These are phyloP conservation scores for Amphiprion clarkii DNA, from an alignment of 2,797 vertebrate species.

Conservation along the genomic window DNA sequence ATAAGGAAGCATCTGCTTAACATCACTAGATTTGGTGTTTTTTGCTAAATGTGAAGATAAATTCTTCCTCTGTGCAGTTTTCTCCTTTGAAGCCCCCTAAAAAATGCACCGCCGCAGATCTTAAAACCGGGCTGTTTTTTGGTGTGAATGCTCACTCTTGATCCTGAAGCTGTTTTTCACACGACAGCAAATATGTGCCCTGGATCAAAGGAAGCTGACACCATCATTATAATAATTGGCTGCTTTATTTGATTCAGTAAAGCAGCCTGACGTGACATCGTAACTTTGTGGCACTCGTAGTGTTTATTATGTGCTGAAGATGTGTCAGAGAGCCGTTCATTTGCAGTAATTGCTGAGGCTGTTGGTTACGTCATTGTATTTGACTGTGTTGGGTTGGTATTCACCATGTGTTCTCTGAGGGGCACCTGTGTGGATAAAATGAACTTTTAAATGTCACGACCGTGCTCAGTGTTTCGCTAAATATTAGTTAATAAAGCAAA, in stretches of 20 bases:
- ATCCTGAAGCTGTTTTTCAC: slow-evolving; percentile 12
- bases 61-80: neutral
- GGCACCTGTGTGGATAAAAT: slow-evolving; percentile 12
- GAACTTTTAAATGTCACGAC: slow-evolving; percentile 48
- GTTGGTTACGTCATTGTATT: slow-evolving; percentile 7
- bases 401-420: neutral
- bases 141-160: neutral
- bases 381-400: neutral
- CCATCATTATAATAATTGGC: slow-evolving; percentile 28
- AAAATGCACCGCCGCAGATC: neutral
- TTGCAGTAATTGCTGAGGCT: slow-evolving; percentile 10
- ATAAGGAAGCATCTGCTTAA: neutral
- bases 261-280: slow-evolving; percentile 12
- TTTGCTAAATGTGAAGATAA: neutral
- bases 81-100: neutral
- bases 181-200: slow-evolving; percentile 16
- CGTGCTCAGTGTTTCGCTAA: slow-evolving; percentile 5
- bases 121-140: neutral
- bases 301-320: slow-evolving; percentile 8
- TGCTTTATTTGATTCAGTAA: slow-evolving; percentile 28
- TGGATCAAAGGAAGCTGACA: slow-evolving; percentile 40
- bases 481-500: slow-evolving; percentile 26
- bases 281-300: neutral
- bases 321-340: slow-evolving; percentile 19
- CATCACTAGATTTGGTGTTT: neutral